Percentiles rank a stretch among this genome's conserved stretches.
These are phyloP conservation scores for Iselma pallidipennis DNA, from an alignment of 2,888 invertebrate species.

Conservation along the genomic window DNA sequence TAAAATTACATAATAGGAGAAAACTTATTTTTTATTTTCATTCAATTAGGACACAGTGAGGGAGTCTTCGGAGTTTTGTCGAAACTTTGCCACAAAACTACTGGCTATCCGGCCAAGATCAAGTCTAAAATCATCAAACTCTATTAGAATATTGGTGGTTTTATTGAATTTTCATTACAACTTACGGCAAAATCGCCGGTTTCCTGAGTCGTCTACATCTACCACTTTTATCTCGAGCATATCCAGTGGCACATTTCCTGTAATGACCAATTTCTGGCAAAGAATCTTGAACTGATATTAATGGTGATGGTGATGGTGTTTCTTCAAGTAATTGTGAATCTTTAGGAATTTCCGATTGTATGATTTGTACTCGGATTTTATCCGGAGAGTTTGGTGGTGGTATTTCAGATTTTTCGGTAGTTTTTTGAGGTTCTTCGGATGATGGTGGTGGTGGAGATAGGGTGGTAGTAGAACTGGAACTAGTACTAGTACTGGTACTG, in stretches of 20 bases:
- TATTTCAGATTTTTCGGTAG: slow-evolving; percentile 13
- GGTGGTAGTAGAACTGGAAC: slow-evolving; percentile 15
- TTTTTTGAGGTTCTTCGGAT: slow-evolving; percentile 15
- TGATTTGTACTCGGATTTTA: slow-evolving; percentile 45
- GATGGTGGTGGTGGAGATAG: slow-evolving; percentile 10
- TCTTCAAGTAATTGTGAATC: too few species aligned
- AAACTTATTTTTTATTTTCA: too few species aligned
- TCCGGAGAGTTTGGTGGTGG: slow-evolving; percentile 29
- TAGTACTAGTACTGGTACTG: slow-evolving; percentile 12
- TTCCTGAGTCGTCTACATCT: slow-evolving; percentile 51
- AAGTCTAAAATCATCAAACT: slow-evolving; percentile 41
- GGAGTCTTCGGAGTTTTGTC: slow-evolving; percentile 7
- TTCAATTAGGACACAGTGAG: too few species aligned
- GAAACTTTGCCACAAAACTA: slow-evolving; percentile 45
- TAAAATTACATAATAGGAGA: too few species aligned
- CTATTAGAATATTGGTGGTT: slow-evolving; percentile 8
- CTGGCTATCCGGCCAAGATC: slow-evolving; percentile 47
- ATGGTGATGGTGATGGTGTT: background rate
- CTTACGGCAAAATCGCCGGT: slow-evolving; percentile 42
- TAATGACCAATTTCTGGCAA: slow-evolving; percentile 43
- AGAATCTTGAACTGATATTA: slow-evolving; percentile 9
- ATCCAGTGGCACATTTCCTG: slow-evolving; percentile 48
- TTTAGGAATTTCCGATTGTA: too few species aligned
- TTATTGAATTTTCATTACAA: too few species aligned
- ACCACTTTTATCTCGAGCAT: slow-evolving; percentile 50